These are phyloP conservation scores for Branchinecta sandiegonensis DNA, from an alignment of 2,888 invertebrate species.

Conservation along the genomic window DNA sequence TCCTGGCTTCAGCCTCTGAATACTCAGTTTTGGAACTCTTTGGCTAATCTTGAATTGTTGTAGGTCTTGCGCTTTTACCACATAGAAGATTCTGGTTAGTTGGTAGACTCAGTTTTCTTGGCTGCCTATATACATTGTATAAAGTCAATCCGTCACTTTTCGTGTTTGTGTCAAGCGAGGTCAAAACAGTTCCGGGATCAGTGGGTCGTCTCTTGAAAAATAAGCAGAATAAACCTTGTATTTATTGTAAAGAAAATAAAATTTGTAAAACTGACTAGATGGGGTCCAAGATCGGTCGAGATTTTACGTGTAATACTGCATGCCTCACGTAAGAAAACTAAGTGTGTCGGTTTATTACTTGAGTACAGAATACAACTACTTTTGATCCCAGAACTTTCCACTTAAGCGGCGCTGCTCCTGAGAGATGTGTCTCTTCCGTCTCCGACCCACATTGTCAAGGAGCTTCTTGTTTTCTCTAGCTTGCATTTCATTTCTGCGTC, in stretches of 20 bases:
- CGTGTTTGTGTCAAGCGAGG: no score
- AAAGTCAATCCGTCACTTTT: no score
- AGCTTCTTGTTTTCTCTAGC: slow-evolving; percentile 22
- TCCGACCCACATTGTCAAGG: slow-evolving; percentile 20
- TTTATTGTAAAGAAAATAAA: slow-evolving; percentile 16
- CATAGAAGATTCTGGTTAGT: no score
- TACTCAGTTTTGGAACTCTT: no score
- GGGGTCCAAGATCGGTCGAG: slow-evolving; percentile 16
- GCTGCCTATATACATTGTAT: no score
- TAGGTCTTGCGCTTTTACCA: no score
- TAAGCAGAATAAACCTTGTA: slow-evolving; percentile 11
- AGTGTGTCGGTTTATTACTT: neutral
- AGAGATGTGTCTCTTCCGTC: slow-evolving; percentile 18
- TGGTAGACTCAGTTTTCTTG: no score
- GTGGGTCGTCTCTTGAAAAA: no score
- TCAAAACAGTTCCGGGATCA: no score
- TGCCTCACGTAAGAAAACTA: neutral
- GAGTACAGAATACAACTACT: slow-evolving; percentile 12
- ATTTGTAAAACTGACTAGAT: slow-evolving; percentile 12
- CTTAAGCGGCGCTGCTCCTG: no score
- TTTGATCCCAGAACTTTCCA: neutral
- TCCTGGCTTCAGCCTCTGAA: no score
- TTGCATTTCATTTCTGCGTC: slow-evolving; percentile 47
- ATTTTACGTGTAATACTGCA: slow-evolving; percentile 13
- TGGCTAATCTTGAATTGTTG: no score